phyloP scores from a whole-genome alignment of 2,888 invertebrate genomes.

The Plutella xylostella region DNA sequence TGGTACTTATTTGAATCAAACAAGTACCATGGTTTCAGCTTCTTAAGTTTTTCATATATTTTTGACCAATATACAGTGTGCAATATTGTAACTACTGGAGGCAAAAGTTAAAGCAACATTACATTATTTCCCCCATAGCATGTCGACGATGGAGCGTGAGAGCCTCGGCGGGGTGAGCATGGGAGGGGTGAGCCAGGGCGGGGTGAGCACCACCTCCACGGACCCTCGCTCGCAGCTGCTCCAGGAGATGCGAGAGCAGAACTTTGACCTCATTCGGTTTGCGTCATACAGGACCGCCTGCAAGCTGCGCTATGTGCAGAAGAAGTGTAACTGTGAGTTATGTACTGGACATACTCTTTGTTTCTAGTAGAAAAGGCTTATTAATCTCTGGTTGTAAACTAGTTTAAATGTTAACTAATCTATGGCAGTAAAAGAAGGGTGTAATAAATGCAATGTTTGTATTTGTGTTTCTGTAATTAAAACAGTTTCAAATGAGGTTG shows the following conservation, averaged over 20 bases:
- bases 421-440: no score
- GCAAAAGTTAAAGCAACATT: not conserved
- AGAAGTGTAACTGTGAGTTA: conserved; percentile 92
- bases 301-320: conserved; percentile 97
- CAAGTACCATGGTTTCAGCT: no score
- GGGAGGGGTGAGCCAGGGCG: conserved; percentile 17
- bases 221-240: conserved; percentile 82
- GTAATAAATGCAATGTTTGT: not conserved
- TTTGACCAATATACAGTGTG: no score
- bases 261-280: conserved; percentile 96
- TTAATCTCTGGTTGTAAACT: no score
- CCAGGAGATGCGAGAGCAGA: conserved; percentile 90
- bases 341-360: not conserved
- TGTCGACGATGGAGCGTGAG: conserved; percentile 52
- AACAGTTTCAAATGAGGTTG: no score
- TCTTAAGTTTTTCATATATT: no score
- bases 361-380: not conserved
- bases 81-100: no score
- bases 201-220: conserved; percentile 29
- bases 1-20: no score
- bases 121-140: conserved; percentile 15
- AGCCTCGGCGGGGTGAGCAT: conserved; percentile 37
- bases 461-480: no score
- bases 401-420: no score
- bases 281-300: conserved; percentile 98